These are phyloP conservation scores for Selenia dentaria DNA, from an alignment of 2,888 invertebrate genomes.

Conservation along the genomic window DNA sequence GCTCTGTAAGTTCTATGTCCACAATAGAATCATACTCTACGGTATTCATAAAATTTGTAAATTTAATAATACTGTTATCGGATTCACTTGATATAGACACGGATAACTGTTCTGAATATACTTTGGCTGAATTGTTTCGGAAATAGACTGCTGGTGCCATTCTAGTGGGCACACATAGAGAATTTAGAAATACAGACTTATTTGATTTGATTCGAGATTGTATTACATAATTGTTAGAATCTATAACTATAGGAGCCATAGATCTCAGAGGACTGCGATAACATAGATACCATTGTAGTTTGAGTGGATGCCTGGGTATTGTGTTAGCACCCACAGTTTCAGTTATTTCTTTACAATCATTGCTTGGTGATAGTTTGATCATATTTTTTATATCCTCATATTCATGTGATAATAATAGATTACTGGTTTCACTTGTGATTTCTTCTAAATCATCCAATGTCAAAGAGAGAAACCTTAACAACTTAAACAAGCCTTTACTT, in stretches of 20 bases:
- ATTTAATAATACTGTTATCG: slow-evolving; percentile 61
- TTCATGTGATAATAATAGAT: slow-evolving; percentile 63
- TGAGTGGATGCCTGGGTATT: slow-evolving; percentile 56
- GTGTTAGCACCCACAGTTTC: slow-evolving; percentile 32
- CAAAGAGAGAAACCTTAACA: slow-evolving; percentile 72
- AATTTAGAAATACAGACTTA: slow-evolving; percentile 74
- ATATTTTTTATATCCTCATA: slow-evolving; percentile 44
- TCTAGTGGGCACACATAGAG: slow-evolving; percentile 71
- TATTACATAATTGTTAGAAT: slow-evolving; percentile 58
- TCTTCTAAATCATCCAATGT: slow-evolving; percentile 65
- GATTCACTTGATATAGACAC: slow-evolving; percentile 63
- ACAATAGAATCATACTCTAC: slow-evolving; percentile 74
- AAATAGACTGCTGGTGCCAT: slow-evolving; percentile 68
- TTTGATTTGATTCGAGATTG: slow-evolving; percentile 65
- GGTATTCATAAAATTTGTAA: slow-evolving; percentile 62
- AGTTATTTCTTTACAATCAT: slow-evolving; percentile 35
- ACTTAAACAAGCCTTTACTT: slow-evolving; percentile 67
- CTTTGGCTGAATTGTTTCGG: slow-evolving; percentile 54
- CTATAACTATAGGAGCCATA: slow-evolving; percentile 67
- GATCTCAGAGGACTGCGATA: slow-evolving; percentile 67
- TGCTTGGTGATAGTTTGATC: slow-evolving; percentile 33
- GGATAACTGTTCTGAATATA: slow-evolving; percentile 70
- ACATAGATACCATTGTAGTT: slow-evolving; percentile 68
- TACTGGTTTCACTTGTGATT: slow-evolving; percentile 55
- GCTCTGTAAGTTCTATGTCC: slow-evolving; percentile 67